phyloP scores from a whole-genome alignment of 2,888 invertebrate species.

The Apomyelois bistriatella region DNA sequence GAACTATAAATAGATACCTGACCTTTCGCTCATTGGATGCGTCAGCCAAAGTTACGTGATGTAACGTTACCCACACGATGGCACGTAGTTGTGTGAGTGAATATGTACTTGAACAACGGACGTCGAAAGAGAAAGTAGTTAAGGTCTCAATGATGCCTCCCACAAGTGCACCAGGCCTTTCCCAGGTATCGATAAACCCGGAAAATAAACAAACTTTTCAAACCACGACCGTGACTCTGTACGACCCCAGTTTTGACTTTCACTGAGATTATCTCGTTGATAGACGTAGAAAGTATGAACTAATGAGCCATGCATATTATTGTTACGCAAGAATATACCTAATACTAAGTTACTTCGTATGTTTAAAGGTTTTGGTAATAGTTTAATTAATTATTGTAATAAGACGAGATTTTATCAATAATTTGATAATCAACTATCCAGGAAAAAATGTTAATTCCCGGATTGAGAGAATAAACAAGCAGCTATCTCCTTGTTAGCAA shows the following conservation, averaged over 20 bases:
- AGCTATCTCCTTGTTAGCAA: too few relatives aligned
- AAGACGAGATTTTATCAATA: too few relatives aligned
- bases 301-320: slow-evolving; percentile 14
- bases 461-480: too few relatives aligned
- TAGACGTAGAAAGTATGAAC: slow-evolving; percentile 16
- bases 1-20: slow-evolving; percentile 64
- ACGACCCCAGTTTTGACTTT: slow-evolving; percentile 15
- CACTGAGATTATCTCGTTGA: slow-evolving; percentile 12
- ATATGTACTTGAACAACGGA: slow-evolving; percentile 38
- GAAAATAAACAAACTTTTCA: neutral
- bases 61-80: slow-evolving; percentile 48
- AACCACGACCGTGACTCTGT: slow-evolving; percentile 14
- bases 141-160: slow-evolving; percentile 53
- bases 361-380: neutral
- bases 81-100: slow-evolving; percentile 40
- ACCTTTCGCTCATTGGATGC: slow-evolving; percentile 70
- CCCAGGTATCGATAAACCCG: slow-evolving; percentile 30
- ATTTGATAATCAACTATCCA: too few relatives aligned
- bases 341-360: neutral
- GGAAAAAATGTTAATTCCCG: too few relatives aligned
- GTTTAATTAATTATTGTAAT: neutral
- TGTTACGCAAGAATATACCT: slow-evolving; percentile 12
- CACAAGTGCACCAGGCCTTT: slow-evolving; percentile 32
- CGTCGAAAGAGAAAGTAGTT: slow-evolving; percentile 75
- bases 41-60: slow-evolving; percentile 67